Conservation (phyloP, 2,888 invertebrate genomes). For the Amblyjoppa proteus region DNA sequence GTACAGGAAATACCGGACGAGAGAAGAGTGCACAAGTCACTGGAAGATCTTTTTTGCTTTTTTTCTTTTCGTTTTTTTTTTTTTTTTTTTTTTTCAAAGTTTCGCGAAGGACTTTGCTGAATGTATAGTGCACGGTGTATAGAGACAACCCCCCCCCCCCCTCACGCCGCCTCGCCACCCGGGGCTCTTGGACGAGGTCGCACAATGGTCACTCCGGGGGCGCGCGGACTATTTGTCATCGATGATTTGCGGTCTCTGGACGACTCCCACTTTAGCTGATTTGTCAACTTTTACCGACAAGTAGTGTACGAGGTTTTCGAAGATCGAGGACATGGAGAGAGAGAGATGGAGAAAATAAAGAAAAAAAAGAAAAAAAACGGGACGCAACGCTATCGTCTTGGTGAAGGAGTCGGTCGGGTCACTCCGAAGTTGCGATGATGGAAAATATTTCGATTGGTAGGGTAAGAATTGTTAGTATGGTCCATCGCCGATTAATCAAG, state of each 20-base stretch:
- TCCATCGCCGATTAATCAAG: no score
- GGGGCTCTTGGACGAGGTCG: conserved; percentile 16
- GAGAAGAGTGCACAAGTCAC: background rate
- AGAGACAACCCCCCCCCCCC: conserved; percentile 9
- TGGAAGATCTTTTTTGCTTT: no score
- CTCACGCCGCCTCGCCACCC: background rate
- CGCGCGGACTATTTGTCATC: conserved; percentile 73
- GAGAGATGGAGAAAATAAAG: background rate
- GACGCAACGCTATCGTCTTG: background rate
- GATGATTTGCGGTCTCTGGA: conserved; percentile 73
- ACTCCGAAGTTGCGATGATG: conserved; percentile 1
- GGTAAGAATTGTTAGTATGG: no score
- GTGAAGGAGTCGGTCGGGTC: conserved; percentile 25
- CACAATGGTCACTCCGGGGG: conserved; percentile 47
- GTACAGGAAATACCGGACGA: background rate
- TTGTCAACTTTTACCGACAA: conserved; percentile 49
- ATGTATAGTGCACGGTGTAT: background rate
- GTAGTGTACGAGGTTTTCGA: conserved; percentile 37
- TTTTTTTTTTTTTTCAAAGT: conserved; percentile 34
- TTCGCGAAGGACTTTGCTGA: conserved; percentile 23
- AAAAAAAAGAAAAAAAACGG: background rate
- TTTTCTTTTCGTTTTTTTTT: background rate
- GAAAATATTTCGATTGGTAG: no score
- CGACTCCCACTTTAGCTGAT: conserved; percentile 67
- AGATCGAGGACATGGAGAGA: background rate